These are phyloP conservation scores for Garra rufa DNA, from an alignment of 2,113 vertebrate genomes.

Conservation along the genomic window DNA sequence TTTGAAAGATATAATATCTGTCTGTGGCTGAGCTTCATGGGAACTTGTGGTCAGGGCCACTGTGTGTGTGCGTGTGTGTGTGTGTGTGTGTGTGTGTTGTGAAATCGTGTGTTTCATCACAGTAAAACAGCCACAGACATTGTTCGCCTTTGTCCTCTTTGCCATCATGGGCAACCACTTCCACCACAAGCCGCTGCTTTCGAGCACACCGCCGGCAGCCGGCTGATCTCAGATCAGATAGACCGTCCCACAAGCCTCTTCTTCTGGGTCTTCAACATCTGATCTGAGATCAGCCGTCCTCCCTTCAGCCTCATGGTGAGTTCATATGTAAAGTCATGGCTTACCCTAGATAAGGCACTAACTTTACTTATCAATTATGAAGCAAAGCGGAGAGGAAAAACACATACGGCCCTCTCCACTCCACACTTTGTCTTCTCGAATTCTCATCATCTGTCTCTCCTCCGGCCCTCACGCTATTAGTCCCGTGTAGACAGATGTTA, in stretches of 20 bases:
- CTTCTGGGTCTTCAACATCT: not conserved
- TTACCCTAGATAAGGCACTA: not conserved
- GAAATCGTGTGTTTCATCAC: constrained; percentile 39
- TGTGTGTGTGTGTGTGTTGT: constrained; percentile 34
- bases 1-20: constrained; percentile 15
- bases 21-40: constrained; percentile 37
- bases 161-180: constrained; percentile 56
- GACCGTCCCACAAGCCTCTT: not conserved
- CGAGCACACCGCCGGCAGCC: not conserved
- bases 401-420: not conserved
- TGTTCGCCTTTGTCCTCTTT: constrained; percentile 35
- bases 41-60: constrained; percentile 17
- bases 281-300: not conserved
- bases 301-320: not conserved
- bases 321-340: not conserved
- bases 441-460: constrained; percentile 22
- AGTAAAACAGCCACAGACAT: constrained; percentile 29
- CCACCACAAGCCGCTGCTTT: constrained; percentile 13
- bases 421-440: constrained; percentile 27
- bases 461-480: not conserved
- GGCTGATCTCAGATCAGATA: not conserved
- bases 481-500: not conserved
- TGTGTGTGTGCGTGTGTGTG: constrained; percentile 36
- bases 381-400: not conserved
- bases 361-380: constrained; percentile 41